These are phyloP conservation scores for Argentina silus DNA, from an alignment of 2,797 vertebrate species.

Conservation along the genomic window DNA sequence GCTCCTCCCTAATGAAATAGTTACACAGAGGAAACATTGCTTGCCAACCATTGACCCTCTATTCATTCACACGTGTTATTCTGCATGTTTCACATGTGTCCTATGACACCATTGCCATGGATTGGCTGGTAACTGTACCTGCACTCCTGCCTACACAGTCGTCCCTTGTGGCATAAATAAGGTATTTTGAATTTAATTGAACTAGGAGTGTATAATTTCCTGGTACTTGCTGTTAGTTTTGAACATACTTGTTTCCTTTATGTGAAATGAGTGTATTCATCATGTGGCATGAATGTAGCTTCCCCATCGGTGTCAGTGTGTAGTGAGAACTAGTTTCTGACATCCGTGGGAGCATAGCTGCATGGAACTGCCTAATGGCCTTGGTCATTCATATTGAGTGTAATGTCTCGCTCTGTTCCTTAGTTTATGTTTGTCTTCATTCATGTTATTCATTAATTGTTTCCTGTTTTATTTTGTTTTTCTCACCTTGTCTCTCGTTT, in stretches of 20 bases:
- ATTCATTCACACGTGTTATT: constrained; percentile 65
- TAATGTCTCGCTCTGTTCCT: too few relatives aligned
- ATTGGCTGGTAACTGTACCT: constrained; percentile 33
- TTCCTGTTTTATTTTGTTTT: too few relatives aligned
- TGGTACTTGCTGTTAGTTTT: background rate
- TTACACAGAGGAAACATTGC: constrained; percentile 46
- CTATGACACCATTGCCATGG: constrained; percentile 44
- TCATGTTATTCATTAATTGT: too few relatives aligned
- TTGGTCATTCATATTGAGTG: too few relatives aligned
- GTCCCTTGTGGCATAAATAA: background rate
- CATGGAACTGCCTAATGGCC: too few relatives aligned
- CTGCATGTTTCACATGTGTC: constrained; percentile 61
- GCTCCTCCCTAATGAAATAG: constrained; percentile 48
- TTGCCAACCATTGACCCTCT: constrained; percentile 75
- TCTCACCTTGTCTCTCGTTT: too few relatives aligned
- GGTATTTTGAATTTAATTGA: background rate
- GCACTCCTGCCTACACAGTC: too few relatives aligned
- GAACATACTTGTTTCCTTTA: background rate
- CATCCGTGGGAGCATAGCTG: too few relatives aligned
- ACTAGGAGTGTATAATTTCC: too few relatives aligned
- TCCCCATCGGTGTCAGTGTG: too few relatives aligned
- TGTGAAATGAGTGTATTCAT: background rate
- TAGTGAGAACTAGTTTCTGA: too few relatives aligned
- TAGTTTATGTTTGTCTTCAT: too few relatives aligned
- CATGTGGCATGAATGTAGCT: background rate